phyloP scores from a whole-genome alignment of 2,888 invertebrate species.

The Nemurella pictetii region DNA sequence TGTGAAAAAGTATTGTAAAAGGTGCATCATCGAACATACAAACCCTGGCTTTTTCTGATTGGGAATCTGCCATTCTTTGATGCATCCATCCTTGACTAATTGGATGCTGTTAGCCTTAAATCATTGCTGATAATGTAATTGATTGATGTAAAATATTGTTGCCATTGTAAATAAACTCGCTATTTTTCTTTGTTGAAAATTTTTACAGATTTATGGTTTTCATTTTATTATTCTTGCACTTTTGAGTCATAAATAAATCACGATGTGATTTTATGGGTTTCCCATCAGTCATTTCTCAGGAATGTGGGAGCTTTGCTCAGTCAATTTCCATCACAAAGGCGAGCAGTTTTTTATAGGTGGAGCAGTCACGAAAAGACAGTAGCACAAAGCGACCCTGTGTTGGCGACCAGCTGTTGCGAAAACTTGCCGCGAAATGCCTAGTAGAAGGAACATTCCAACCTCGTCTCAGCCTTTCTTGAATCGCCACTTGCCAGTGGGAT shows the following conservation, averaged over 20 bases:
- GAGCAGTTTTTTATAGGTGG: neutral
- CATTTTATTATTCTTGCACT: neutral
- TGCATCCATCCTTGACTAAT: neutral
- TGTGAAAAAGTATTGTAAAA: constrained; percentile 88
- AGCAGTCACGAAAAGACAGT: neutral
- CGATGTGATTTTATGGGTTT: neutral
- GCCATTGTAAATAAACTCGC: neutral
- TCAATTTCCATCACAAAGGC: neutral
- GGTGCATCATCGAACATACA: constrained; percentile 93
- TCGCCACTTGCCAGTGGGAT: no score
- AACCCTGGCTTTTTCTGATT: constrained; percentile 87
- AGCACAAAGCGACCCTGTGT: neutral
- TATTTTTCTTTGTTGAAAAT: neutral
- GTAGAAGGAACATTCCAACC: neutral
- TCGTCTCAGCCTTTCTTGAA: no score
- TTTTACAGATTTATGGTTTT: neutral
- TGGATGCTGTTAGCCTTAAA: neutral
- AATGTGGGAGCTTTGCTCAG: neutral
- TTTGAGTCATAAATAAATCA: neutral
- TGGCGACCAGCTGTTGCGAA: neutral
- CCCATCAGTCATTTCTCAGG: neutral
- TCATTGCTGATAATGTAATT: neutral
- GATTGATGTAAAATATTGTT: neutral
- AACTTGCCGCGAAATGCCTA: neutral
- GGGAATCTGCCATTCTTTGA: neutral